Percentiles rank a stretch among this genome's conserved stretches.
Conservation (phyloP, 2,888 invertebrate genomes). For the Hirtodrosophila cameraria region DNA sequence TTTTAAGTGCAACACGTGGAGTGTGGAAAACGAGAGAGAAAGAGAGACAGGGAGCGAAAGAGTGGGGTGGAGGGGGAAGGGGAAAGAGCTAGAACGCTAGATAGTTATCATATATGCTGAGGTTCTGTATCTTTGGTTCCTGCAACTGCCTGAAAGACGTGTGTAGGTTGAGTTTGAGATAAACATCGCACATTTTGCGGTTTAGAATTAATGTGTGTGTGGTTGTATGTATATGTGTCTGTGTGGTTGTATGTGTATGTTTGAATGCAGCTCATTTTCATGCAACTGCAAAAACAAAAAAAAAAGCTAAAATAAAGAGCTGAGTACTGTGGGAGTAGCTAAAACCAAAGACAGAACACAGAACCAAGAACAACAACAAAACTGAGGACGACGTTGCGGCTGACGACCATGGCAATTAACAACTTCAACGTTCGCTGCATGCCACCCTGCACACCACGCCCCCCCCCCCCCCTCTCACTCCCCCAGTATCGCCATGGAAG, state of each 20-base stretch:
- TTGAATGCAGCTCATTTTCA: constrained; percentile 50
- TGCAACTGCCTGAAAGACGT: constrained; percentile 29
- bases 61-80: neutral
- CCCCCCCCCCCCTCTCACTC: neutral
- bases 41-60: neutral
- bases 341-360: constrained; percentile 35
- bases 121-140: constrained; percentile 19
- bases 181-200: constrained; percentile 70
- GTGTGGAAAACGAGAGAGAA: constrained; percentile 5
- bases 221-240: constrained; percentile 8
- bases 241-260: constrained; percentile 15
- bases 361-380: constrained; percentile 11
- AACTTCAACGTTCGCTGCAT: constrained; percentile 76
- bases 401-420: constrained; percentile 75
- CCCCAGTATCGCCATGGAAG: neutral
- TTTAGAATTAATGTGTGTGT: constrained; percentile 53
- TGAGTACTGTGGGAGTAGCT: constrained; percentile 58
- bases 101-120: constrained; percentile 16
- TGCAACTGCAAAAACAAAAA: constrained; percentile 28
- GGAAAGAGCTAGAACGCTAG: constrained; percentile 4
- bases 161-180: constrained; percentile 55
- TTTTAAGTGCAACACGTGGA: constrained; percentile 52
- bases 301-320: neutral
- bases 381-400: constrained; percentile 58
- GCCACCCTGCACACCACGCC: constrained; percentile 8